Evolutionary conservation across 1,140 invertebrate genomes (phyloP), one percentile per base, ranked within the genome.

Genomic region (Anastrepha obliqua): DNA sequence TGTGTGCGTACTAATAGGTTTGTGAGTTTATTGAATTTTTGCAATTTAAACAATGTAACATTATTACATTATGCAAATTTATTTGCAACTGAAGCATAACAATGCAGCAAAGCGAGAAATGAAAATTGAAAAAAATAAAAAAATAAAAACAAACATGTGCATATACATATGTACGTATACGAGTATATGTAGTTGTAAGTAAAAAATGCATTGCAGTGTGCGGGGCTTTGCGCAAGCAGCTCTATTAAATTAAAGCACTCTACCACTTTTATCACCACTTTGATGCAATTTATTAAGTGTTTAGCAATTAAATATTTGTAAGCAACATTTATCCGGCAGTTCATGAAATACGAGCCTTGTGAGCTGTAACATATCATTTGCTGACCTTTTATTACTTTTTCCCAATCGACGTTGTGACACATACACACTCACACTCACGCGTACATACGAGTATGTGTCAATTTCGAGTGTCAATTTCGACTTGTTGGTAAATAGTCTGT

Each of bases 31-130:
- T 81, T 55, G 47, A 58, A 51, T 81, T 81, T 81, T 55, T 20
- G 15, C 74, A 58, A 58, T 81, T 81, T 13, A 81, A 81, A 29
- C 74, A 58, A 55, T 81, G 47, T 51, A 81, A 55, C 20, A 81
- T 81, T 20, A 81, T 81, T 81, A n/a, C 47, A 81, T 81, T 81
- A 81, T 81, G 74, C 74, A 81, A 81, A 81, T 81, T 81, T 58
- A 47, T 81, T 55, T 58, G 47, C 74, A n/a, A 81, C 2, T 81
- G 74, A 81, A 81, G 74, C 74, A 58, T 51, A 58, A 58, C 44
- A 81, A 81, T 20, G 44, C 74, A 81, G 51, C n/a, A 81, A 81
- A 81, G 47, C 74, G 51, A 81, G n/a, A 55, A 81, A 58, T 81
- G 17, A 55, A 81, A 58, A 55, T 81, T 58, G 17, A 81, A 81